phyloP scores from a whole-genome alignment of 92 coral and sea anemone species.

The Palythoa grandis region DNA sequence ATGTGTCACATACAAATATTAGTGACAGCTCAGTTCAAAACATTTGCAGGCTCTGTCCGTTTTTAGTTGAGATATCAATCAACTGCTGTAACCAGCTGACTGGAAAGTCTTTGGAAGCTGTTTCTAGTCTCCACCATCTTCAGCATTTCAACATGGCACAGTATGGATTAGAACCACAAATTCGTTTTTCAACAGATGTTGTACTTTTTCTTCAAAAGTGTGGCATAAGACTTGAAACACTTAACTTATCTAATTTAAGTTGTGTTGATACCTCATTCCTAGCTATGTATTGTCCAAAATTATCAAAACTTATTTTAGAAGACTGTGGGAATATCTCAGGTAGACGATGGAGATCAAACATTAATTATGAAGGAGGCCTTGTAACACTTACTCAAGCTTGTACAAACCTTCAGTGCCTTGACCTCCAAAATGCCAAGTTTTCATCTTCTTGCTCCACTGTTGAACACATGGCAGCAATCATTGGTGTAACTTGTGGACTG shows the following conservation, averaged over 20 bases:
- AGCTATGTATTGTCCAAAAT: slow-evolving; percentile 54
- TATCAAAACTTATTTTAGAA: slow-evolving; percentile 55
- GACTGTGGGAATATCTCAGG: slow-evolving; percentile 59
- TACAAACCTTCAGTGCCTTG: slow-evolving; percentile 52
- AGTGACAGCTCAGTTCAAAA: slow-evolving; percentile 42
- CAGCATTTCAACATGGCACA: slow-evolving; percentile 55
- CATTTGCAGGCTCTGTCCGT: slow-evolving; percentile 61
- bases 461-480: slow-evolving; percentile 62
- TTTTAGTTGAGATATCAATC: slow-evolving; percentile 51
- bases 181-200: slow-evolving; percentile 52
- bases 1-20: slow-evolving; percentile 60
- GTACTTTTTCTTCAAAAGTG: slow-evolving; percentile 56
- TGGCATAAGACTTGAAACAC: slow-evolving; percentile 53
- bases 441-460: slow-evolving; percentile 39
- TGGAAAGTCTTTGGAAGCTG: slow-evolving; percentile 41
- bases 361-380: not conserved
- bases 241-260: slow-evolving; percentile 53
- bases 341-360: slow-evolving; percentile 19
- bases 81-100: slow-evolving; percentile 56
- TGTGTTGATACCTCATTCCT: slow-evolving; percentile 54
- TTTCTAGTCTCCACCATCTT: slow-evolving; percentile 51
- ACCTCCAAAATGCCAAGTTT: slow-evolving; percentile 65
- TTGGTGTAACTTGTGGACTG: slow-evolving; percentile 40
- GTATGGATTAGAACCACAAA: slow-evolving; percentile 6
- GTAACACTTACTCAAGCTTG: slow-evolving; percentile 64